These are phyloP conservation scores for Dinomys branickii DNA, from an alignment of 2,113 vertebrate genomes.

Conservation along the genomic window DNA sequence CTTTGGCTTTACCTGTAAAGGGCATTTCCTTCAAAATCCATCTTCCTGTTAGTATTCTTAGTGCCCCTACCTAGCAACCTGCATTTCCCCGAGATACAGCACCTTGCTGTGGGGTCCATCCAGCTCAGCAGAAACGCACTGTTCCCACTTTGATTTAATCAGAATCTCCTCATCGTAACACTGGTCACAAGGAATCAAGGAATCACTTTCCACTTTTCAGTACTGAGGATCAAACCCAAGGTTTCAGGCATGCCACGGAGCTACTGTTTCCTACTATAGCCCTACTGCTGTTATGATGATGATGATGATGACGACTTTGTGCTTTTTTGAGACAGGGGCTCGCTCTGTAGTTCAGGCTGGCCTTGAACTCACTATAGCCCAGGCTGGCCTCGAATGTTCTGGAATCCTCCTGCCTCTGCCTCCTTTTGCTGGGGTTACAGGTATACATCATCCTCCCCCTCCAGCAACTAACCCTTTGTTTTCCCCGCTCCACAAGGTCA, in stretches of 20 bases:
- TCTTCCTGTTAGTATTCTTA: neutral
- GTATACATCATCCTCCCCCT: neutral
- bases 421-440: neutral
- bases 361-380: neutral
- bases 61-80: neutral
- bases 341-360: neutral
- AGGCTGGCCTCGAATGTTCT: neutral
- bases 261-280: neutral
- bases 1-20: neutral
- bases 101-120: neutral
- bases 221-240: neutral
- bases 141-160: neutral
- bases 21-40: neutral
- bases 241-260: neutral
- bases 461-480: neutral
- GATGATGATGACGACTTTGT: too few relatives aligned
- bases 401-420: too few relatives aligned
- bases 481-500: neutral
- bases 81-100: neutral
- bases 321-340: neutral
- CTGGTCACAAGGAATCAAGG: neutral
- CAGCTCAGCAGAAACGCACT: neutral
- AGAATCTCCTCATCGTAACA: neutral
- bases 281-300: too few relatives aligned
- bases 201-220: neutral